Percentiles rank a stretch among this genome's conserved stretches.
phyloP scores from a whole-genome alignment of 2,888 invertebrate genomes.

The Podotricha telesiphe region DNA sequence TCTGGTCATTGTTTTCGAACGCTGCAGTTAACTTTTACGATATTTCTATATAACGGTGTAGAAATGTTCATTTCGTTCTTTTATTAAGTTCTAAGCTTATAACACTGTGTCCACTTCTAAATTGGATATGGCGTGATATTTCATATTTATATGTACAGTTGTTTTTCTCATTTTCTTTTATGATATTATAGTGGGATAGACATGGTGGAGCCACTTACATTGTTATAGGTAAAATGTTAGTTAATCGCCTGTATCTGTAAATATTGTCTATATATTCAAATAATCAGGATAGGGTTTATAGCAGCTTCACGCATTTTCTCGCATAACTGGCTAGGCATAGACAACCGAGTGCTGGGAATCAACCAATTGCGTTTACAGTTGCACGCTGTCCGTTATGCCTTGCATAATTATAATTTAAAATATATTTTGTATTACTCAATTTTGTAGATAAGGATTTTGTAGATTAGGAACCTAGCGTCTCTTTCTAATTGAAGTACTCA shows the following conservation, averaged over 20 bases:
- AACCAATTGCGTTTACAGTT: too few species aligned
- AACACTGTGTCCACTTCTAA: slow-evolving; percentile 33
- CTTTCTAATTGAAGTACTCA: too few species aligned
- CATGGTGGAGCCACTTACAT: slow-evolving; percentile 10
- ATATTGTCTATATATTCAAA: too few species aligned
- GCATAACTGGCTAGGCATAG: too few species aligned
- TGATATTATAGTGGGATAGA: slow-evolving; percentile 26
- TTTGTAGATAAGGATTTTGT: too few species aligned
- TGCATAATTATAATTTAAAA: too few species aligned
- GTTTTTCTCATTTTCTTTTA: slow-evolving; percentile 38
- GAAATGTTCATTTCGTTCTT: slow-evolving; percentile 30
- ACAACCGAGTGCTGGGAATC: too few species aligned
- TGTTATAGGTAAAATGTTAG: neutral
- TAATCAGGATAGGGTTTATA: too few species aligned
- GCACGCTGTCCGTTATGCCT: too few species aligned
- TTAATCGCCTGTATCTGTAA: neutral
- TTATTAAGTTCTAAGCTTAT: slow-evolving; percentile 32
- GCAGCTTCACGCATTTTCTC: too few species aligned
- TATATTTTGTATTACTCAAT: too few species aligned
- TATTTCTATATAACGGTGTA: slow-evolving; percentile 28
- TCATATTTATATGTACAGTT: slow-evolving; percentile 36
- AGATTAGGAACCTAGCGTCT: too few species aligned
- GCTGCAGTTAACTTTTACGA: slow-evolving; percentile 22
- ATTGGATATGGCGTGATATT: slow-evolving; percentile 39
- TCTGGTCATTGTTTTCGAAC: slow-evolving; percentile 27